These are phyloP conservation scores for Sebastes jordani DNA, from an alignment of 2,797 vertebrate species.

Conservation along the genomic window DNA sequence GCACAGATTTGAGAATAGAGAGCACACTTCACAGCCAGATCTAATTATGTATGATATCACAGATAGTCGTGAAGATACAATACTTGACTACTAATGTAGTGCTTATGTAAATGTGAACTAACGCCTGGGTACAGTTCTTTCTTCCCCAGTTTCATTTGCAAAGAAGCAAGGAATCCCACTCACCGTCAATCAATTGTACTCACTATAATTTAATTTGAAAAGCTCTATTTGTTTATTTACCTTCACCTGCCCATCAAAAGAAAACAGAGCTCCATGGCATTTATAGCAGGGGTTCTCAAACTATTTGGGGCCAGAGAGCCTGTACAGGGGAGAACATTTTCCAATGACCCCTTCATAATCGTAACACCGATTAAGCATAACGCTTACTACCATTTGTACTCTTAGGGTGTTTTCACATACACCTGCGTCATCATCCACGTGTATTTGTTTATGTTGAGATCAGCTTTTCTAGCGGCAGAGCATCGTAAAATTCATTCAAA, in stretches of 20 bases:
- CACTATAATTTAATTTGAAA: slow-evolving; percentile 16
- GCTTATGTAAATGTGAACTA: slow-evolving; percentile 52
- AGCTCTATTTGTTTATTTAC: slow-evolving; percentile 17
- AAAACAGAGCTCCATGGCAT: background rate
- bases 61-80: slow-evolving; percentile 38
- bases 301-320: too few species aligned
- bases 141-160: slow-evolving; percentile 14
- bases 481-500: too few species aligned
- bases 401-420: too few species aligned
- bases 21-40: slow-evolving; percentile 38
- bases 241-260: slow-evolving; percentile 12
- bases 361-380: too few species aligned
- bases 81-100: slow-evolving; percentile 65
- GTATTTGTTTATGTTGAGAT: too few species aligned
- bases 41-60: slow-evolving; percentile 55
- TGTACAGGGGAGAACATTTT: too few species aligned
- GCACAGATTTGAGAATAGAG: slow-evolving; percentile 40
- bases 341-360: too few species aligned
- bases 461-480: too few species aligned
- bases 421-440: too few species aligned
- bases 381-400: too few species aligned
- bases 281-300: background rate
- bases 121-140: slow-evolving; percentile 22
- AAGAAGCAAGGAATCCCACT: slow-evolving; percentile 28
- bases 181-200: slow-evolving; percentile 19